phyloP scores from a whole-genome alignment of 2,113 vertebrate species.

The Motacilla tschutschensis region DNA sequence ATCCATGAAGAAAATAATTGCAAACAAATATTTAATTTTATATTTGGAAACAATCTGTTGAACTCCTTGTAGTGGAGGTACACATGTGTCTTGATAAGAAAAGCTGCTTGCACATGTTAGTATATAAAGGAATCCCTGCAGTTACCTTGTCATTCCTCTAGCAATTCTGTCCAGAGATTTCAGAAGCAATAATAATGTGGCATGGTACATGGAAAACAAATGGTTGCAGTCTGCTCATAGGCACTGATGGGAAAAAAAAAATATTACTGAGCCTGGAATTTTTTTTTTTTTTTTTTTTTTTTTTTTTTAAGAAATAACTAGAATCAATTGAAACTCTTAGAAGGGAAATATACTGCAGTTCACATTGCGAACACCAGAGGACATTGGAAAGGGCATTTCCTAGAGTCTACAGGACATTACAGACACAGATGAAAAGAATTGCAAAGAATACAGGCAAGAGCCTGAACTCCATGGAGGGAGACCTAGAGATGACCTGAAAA shows the following conservation, averaged over 20 bases:
- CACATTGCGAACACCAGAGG: neutral
- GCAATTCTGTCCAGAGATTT: neutral
- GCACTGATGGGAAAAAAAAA: neutral
- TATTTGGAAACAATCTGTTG: neutral
- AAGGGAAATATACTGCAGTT: fast-evolving
- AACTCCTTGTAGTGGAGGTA: neutral
- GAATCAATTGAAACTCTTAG: neutral
- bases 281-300: neutral
- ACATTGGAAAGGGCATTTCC: neutral
- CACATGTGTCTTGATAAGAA: neutral
- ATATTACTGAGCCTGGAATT: neutral
- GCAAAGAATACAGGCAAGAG: neutral
- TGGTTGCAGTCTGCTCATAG: neutral
- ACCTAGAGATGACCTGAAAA: neutral
- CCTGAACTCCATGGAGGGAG: neutral
- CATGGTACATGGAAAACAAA: neutral
- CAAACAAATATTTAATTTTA: neutral
- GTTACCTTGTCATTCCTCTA: neutral
- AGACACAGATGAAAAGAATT: neutral
- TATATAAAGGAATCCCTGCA: neutral
- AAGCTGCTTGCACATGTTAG: neutral
- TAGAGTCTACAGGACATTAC: neutral
- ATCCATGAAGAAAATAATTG: neutral
- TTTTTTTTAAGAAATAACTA: neutral
- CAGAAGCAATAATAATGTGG: neutral